Evolutionary conservation across 2,797 vertebrate genomes (phyloP).

Genomic region (Epinephelus awoara): DNA sequence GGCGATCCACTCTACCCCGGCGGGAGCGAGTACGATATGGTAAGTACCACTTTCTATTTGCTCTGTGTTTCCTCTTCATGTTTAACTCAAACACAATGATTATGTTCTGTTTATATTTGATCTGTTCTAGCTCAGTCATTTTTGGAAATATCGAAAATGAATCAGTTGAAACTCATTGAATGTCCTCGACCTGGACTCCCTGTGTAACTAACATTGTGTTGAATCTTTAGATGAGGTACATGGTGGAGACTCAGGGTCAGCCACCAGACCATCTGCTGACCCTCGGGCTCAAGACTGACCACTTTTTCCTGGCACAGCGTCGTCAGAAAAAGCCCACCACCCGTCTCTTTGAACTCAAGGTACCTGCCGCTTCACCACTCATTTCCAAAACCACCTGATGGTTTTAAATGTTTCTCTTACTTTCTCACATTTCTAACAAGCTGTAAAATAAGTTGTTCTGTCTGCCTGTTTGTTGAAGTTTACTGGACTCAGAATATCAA

Average conservation of each 20-base stretch:
- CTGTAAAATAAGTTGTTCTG: background rate
- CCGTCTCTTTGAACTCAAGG: constrained; percentile 19
- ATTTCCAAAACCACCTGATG: too few species aligned
- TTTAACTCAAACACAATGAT: too few species aligned
- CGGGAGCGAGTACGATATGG: constrained; percentile 12
- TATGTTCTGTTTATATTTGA: background rate
- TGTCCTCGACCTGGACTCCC: background rate
- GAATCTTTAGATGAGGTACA: constrained; percentile 37
- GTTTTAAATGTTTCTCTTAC: background rate
- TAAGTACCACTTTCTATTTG: background rate
- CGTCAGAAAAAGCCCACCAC: background rate
- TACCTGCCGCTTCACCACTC: background rate
- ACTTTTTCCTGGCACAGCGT: background rate
- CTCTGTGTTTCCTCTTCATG: too few species aligned
- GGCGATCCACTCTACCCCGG: background rate
- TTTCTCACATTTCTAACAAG: background rate
- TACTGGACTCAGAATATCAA: background rate
- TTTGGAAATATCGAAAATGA: background rate
- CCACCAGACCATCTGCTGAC: constrained; percentile 20
- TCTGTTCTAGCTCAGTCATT: background rate
- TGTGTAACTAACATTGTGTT: constrained; percentile 4
- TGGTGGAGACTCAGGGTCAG: constrained; percentile 31
- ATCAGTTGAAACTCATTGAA: background rate
- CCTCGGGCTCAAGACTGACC: background rate
- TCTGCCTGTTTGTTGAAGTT: background rate